Conservation (phyloP, 2,888 invertebrate genomes). For the Eristalis intricaria region DNA sequence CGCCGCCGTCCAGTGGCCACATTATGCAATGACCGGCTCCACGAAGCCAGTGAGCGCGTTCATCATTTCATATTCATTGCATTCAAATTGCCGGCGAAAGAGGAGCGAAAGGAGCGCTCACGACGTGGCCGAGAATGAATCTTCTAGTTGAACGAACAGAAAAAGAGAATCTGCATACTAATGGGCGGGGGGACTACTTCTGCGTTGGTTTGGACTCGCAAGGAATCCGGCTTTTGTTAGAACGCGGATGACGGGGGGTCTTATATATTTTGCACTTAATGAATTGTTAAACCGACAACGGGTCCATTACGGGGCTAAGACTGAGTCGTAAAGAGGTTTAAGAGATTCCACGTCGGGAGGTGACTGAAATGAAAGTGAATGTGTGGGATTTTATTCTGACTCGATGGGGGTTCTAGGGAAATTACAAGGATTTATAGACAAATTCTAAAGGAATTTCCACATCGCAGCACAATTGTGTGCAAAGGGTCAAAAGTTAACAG, state of each 20-base stretch:
- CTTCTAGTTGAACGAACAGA: conserved; percentile 48
- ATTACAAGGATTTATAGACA: neutral
- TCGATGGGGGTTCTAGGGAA: neutral
- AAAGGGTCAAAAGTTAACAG: neutral
- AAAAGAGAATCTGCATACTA: conserved; percentile 49
- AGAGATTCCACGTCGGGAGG: neutral
- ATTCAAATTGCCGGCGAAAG: conserved; percentile 43
- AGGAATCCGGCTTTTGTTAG: conserved; percentile 28
- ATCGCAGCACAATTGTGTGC: neutral
- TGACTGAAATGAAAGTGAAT: neutral
- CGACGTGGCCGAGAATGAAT: conserved; percentile 22
- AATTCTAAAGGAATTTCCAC: neutral
- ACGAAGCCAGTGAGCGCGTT: neutral
- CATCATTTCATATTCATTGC: conserved; percentile 57
- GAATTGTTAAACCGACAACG: conserved; percentile 19
- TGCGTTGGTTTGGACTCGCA: neutral
- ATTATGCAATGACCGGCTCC: conserved; percentile 14
- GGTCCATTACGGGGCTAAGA: conserved; percentile 10
- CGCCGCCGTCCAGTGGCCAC: neutral
- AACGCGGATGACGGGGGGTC: neutral
- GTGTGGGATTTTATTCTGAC: neutral
- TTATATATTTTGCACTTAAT: conserved; percentile 3
- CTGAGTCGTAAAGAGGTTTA: conserved; percentile 31
- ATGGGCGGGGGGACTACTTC: neutral
- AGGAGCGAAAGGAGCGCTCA: conserved; percentile 22